Percentiles rank a stretch among this genome's conserved stretches.
phyloP scores from a whole-genome alignment of 2,888 invertebrate species.

The Chrysomela aeneicollis region DNA sequence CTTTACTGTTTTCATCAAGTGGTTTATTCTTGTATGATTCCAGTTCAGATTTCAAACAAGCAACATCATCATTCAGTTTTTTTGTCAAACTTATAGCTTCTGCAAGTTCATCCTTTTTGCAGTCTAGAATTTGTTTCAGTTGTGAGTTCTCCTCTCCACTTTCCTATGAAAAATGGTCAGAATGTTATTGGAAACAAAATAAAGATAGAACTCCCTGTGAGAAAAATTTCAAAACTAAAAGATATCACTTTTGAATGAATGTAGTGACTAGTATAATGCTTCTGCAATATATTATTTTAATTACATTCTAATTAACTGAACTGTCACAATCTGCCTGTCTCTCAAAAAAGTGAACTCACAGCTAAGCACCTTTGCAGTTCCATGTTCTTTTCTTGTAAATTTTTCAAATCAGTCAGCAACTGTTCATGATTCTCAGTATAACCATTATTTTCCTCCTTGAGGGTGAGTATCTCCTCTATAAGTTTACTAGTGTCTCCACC shows the following conservation, averaged over 20 bases:
- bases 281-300: no score
- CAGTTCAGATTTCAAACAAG: conserved; percentile 48
- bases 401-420: conserved; percentile 34
- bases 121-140: conserved; percentile 42
- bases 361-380: conserved; percentile 21
- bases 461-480: conserved; percentile 29
- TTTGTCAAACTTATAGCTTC: conserved; percentile 46
- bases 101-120: conserved; percentile 47
- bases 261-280: no score
- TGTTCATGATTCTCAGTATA: conserved; percentile 33
- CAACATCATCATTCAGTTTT: conserved; percentile 51
- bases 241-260: no score
- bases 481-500: conserved; percentile 30
- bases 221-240: no score
- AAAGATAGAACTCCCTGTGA: no score
- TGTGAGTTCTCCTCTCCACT: conserved; percentile 40
- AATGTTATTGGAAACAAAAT: no score
- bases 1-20: conserved; percentile 49
- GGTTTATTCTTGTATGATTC: conserved; percentile 50
- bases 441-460: conserved; percentile 30
- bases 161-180: conserved; percentile 33
- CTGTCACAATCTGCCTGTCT: background rate
- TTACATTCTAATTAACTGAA: conserved; percentile 7
- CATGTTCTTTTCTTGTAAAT: conserved; percentile 27
- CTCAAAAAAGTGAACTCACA: conserved; percentile 24